Evolutionary conservation across 2,113 vertebrate genomes (phyloP).

Genomic region (Eptesicus fuscus): DNA sequence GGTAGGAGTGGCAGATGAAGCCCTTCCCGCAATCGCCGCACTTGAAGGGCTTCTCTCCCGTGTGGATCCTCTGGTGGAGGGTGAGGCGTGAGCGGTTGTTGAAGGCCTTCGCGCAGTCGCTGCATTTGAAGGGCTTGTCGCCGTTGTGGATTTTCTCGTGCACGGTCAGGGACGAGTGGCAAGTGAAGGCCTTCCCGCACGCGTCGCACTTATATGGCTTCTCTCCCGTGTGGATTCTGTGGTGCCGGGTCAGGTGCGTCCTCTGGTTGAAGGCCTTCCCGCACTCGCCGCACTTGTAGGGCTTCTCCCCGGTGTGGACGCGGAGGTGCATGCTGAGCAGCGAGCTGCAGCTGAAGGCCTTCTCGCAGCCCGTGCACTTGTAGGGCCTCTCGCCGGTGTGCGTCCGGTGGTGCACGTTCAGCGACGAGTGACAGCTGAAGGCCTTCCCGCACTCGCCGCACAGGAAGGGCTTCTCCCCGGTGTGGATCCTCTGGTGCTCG

Average conservation of each 20-base stretch:
- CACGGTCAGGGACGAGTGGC: slow-evolving; percentile 52
- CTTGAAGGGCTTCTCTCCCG: slow-evolving; percentile 43
- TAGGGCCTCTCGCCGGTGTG: slow-evolving; percentile 58
- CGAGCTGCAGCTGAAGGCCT: slow-evolving; percentile 69
- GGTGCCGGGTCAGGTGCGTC: slow-evolving; percentile 56
- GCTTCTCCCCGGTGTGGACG: slow-evolving; percentile 52
- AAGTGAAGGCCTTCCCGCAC: slow-evolving; percentile 58
- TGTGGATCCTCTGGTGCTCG: slow-evolving; percentile 56
- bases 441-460: slow-evolving; percentile 70
- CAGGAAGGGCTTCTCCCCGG: slow-evolving; percentile 52
- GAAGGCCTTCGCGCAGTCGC: slow-evolving; percentile 54
- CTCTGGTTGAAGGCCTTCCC: slow-evolving; percentile 66
- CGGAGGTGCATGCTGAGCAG: slow-evolving; percentile 59
- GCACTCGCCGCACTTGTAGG: slow-evolving; percentile 29
- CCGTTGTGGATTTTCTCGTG: slow-evolving; percentile 57
- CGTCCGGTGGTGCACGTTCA: slow-evolving; percentile 44
- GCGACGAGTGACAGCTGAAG: slow-evolving; percentile 62
- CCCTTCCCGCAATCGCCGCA: slow-evolving; percentile 30
- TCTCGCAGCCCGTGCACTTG: slow-evolving; percentile 45
- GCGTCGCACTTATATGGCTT: slow-evolving; percentile 28
- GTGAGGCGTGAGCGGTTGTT: slow-evolving; percentile 43
- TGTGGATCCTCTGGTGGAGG: slow-evolving; percentile 56
- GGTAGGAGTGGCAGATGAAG: slow-evolving; percentile 66
- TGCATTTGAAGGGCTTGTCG: slow-evolving; percentile 56
- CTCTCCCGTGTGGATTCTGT: slow-evolving; percentile 36